Evolutionary conservation across 2,888 invertebrate genomes (phyloP), one percentile per base, ranked within the genome.

Genomic region (Tachystola acroxantha): DNA sequence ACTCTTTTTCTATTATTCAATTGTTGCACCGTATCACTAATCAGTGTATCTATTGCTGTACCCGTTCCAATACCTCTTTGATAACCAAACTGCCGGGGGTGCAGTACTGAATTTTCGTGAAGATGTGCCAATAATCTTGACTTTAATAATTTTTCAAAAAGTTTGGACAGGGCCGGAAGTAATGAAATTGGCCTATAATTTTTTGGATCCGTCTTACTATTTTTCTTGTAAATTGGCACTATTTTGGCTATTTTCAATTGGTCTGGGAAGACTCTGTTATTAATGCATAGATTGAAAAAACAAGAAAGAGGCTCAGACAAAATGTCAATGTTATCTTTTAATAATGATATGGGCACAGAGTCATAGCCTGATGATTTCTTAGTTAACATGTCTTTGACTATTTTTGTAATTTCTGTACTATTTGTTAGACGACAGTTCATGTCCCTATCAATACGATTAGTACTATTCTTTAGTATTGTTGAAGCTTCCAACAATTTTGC

Each of bases 231-330:
- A 7, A 37, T 6, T 6, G 37, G 37, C 1, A 27, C 9, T 10
- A 32, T 25, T 26, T 32, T 32, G 1, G 37, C 32, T n/a, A 32
- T 10, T 13, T 37, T 37, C 2, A 37, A 14, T 9, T 37, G 37
- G 6, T 37, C 36, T 2, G 36, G 30, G n/a, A 36, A 36, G 9
- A 16, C 11, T 5, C 31, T 16, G 2, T 16, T 7, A 1, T 14
- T 3, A 14, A 27, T 19, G 22, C 36, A 36, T 9, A 9, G 2
- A 14, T 36, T 30, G 10, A 13, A 30, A 10, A 36, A 30, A 10
- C 9, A 9, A 10, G 30, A 10, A 1, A 36, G 19, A 7, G 30
- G 30, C 24, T 24, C 10, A 7, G 30, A 22, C n/a, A 30, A 16
- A 2, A 30, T 7, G 19, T 30, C 36, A 14, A 30, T 30, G 12